phyloP scores from a whole-genome alignment of 2,888 invertebrate species.

The Drosophila borealis region DNA sequence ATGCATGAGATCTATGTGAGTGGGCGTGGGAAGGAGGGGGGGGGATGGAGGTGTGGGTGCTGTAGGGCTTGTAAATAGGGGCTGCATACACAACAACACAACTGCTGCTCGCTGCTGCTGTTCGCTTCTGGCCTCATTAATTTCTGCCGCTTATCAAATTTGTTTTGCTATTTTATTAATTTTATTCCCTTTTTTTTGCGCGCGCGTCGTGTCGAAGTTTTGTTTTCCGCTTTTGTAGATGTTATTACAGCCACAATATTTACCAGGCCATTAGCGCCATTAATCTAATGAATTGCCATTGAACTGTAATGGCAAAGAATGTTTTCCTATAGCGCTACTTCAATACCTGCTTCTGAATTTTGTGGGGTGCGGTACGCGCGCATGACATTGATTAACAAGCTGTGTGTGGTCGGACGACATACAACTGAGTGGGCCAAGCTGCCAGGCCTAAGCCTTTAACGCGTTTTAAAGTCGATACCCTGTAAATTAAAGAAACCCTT shows the following conservation, averaged over 20 bases:
- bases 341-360: constrained; percentile 1
- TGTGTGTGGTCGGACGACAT: not conserved
- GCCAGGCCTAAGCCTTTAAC: not conserved
- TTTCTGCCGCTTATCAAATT: constrained; percentile 76
- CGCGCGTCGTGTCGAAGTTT: constrained; percentile 3
- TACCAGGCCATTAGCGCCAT: constrained; percentile 79
- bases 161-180: constrained; percentile 66
- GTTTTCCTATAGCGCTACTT: not conserved
- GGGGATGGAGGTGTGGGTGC: not conserved
- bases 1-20: constrained; percentile 60
- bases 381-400: constrained; percentile 61
- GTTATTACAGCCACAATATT: constrained; percentile 60
- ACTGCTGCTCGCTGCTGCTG: constrained; percentile 26
- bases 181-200: constrained; percentile 18
- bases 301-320: constrained; percentile 53
- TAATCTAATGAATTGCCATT: constrained; percentile 80
- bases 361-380: not conserved
- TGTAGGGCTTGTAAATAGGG: not conserved
- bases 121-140: constrained; percentile 62
- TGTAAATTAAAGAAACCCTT: not conserved
- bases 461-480: constrained; percentile 10
- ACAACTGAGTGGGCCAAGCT: not conserved
- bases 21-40: not conserved
- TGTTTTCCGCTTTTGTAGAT: constrained; percentile 35
- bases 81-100: constrained; percentile 39